phyloP scores from a whole-genome alignment of 2,888 invertebrate species.

The Hydrotaea diabolus region DNA sequence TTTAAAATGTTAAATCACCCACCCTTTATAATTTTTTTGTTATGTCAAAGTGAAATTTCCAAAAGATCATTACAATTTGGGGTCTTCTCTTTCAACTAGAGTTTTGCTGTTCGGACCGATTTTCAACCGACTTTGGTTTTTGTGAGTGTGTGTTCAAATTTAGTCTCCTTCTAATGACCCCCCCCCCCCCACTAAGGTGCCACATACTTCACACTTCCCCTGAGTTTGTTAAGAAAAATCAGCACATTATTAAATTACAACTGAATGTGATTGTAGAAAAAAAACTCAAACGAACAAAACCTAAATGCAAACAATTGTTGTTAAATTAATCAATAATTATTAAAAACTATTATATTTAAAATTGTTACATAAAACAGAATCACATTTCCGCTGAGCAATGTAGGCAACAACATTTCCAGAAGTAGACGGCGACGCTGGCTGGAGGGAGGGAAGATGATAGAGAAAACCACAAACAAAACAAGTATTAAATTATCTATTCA shows the following conservation, averaged over 20 bases:
- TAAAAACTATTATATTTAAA: constrained; percentile 57
- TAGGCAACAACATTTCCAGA: background rate
- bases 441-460: background rate
- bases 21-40: no score
- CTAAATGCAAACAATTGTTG: constrained; percentile 60
- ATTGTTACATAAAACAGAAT: constrained; percentile 25
- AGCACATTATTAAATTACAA: constrained; percentile 18
- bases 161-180: no score
- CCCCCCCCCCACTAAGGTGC: background rate
- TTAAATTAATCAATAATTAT: constrained; percentile 66
- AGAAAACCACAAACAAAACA: constrained; percentile 8
- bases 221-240: background rate
- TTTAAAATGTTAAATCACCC: no score
- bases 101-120: no score
- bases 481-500: constrained; percentile 8
- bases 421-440: background rate
- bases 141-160: no score
- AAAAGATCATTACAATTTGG: no score
- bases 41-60: no score
- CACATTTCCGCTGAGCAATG: background rate
- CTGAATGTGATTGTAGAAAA: background rate
- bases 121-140: no score
- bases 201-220: background rate
- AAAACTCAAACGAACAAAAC: constrained; percentile 17
- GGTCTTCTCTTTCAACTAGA: no score